Conservation (phyloP, 2,113 vertebrate genomes). For the Psilopsiagon aurifrons region DNA sequence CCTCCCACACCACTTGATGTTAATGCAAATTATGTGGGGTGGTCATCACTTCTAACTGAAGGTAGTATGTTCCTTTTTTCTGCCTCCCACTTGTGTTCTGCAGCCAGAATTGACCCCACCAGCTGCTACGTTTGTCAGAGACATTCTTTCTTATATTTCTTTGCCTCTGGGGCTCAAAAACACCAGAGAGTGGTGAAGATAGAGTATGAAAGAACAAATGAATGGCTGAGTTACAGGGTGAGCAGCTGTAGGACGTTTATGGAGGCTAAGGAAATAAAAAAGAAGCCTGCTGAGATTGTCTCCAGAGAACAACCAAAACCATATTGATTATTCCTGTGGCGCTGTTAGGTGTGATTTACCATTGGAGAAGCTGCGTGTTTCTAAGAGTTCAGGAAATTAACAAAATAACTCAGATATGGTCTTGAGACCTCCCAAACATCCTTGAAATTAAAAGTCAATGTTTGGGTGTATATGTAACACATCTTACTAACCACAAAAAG, state of each 20-base stretch:
- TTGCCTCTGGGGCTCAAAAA: slow-evolving; percentile 6
- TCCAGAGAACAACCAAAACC: background rate
- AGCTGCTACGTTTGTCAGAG: slow-evolving; percentile 25
- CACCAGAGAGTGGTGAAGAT: background rate
- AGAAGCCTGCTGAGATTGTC: background rate
- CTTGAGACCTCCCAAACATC: background rate
- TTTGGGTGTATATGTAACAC: background rate
- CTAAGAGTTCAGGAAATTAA: background rate
- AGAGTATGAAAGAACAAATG: slow-evolving; percentile 16
- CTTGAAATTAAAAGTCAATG: background rate
- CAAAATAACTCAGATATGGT: background rate
- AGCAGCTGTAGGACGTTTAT: background rate
- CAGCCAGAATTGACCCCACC: background rate
- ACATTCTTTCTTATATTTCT: slow-evolving; percentile 31
- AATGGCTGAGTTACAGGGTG: slow-evolving; percentile 3
- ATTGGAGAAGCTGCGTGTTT: background rate
- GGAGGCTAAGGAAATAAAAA: slow-evolving; percentile 15
- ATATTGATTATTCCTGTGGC: background rate
- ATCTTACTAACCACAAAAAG: background rate
- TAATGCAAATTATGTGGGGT: background rate
- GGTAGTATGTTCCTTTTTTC: background rate
- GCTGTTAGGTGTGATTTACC: background rate
- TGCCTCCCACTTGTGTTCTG: slow-evolving; percentile 16
- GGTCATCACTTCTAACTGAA: background rate
- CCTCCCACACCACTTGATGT: background rate